phyloP scores from a whole-genome alignment of 2,888 invertebrate genomes.

The Neria commutata region DNA sequence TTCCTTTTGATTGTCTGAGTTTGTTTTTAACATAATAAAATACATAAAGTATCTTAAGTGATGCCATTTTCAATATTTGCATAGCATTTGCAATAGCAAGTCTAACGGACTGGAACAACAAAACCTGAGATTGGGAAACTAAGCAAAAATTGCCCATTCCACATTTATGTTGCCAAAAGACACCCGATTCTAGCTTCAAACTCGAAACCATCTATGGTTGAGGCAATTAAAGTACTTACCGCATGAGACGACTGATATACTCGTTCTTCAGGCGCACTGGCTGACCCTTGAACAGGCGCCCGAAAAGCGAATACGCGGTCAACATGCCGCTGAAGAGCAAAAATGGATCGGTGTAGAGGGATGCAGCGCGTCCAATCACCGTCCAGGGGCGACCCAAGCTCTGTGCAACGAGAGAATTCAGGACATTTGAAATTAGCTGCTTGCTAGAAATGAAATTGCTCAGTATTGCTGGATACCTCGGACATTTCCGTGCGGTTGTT shows the following conservation, averaged over 20 bases:
- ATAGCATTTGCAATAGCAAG: too few relatives aligned
- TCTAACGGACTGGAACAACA: too few relatives aligned
- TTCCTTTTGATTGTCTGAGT: too few relatives aligned
- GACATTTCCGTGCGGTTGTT: conserved; percentile 71
- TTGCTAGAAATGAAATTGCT: neutral
- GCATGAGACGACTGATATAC: conserved; percentile 68
- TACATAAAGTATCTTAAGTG: too few relatives aligned
- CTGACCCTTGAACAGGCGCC: conserved; percentile 65
- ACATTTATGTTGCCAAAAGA: too few relatives aligned
- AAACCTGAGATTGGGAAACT: too few relatives aligned
- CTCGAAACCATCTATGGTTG: neutral
- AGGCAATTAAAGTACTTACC: conserved; percentile 49
- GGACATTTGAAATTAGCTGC: neutral
- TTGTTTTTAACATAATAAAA: too few relatives aligned
- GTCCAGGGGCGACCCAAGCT: conserved; percentile 70
- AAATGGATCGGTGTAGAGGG: conserved; percentile 75
- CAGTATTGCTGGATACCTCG: conserved; percentile 63
- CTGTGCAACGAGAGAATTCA: conserved; percentile 50
- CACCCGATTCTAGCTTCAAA: too few relatives aligned
- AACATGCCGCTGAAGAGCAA: conserved; percentile 73
- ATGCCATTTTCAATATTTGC: too few relatives aligned
- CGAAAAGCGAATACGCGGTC: conserved; percentile 69
- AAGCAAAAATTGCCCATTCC: too few relatives aligned
- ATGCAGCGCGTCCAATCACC: conserved; percentile 71
- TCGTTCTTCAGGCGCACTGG: conserved; percentile 67